Conservation (phyloP, 92 coral and sea anemone species). For the Epizoanthus scotinus region DNA sequence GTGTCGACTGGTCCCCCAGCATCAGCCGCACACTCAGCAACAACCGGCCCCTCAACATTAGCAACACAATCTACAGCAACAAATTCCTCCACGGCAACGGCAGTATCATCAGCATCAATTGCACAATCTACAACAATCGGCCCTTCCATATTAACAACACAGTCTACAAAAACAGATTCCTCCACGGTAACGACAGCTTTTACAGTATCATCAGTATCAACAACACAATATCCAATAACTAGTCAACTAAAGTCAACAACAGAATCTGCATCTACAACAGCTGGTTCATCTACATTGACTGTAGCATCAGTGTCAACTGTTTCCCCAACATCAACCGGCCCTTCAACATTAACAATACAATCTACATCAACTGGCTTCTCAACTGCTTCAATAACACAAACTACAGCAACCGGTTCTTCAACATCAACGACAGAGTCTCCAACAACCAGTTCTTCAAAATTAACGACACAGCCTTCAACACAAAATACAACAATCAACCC, state of each 20-base stretch:
- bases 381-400: not conserved
- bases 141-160: not conserved
- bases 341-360: not conserved
- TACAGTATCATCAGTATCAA: too few species aligned
- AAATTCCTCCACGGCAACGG: not conserved
- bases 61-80: not conserved
- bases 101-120: not conserved
- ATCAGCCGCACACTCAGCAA: not conserved
- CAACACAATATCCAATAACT: not conserved
- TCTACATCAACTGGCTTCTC: not conserved
- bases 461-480: not conserved
- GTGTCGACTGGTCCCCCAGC: not conserved
- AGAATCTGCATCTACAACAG: not conserved
- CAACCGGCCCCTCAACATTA: not conserved
- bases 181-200: too few species aligned
- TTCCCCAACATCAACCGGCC: not conserved
- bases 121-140: not conserved
- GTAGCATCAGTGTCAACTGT: not conserved
- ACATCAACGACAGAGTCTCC: too few species aligned
- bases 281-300: not conserved
- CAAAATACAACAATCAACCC: not conserved
- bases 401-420: not conserved
- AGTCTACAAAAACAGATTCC: not conserved
- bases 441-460: too few species aligned
- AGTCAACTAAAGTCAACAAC: not conserved